phyloP scores from a whole-genome alignment of 2,113 vertebrate genomes.

The Morone saxatilis region DNA sequence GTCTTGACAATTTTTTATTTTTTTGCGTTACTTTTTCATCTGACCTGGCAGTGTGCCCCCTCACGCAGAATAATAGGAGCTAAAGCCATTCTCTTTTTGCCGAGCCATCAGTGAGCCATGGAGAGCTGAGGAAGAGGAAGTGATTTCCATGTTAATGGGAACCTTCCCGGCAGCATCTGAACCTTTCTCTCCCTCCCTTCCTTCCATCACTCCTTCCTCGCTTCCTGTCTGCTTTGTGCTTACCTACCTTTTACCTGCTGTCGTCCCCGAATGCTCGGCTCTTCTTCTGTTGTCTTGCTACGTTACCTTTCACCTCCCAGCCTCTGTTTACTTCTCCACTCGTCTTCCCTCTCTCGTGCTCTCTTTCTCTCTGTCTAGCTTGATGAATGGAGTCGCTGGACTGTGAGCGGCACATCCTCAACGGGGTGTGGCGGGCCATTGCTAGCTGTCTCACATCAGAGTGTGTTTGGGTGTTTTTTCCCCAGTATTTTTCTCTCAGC shows the following conservation, averaged over 20 bases:
- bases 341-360: slow-evolving; percentile 28
- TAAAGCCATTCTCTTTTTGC: slow-evolving; percentile 82
- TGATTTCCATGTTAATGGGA: slow-evolving; percentile 87
- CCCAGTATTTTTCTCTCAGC: slow-evolving; percentile 20
- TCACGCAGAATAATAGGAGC: slow-evolving; percentile 84
- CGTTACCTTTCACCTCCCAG: slow-evolving; percentile 71
- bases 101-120: slow-evolving; percentile 79
- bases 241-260: slow-evolving; percentile 49
- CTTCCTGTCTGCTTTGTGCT: slow-evolving; percentile 47
- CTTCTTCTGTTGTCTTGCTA: slow-evolving; percentile 52
- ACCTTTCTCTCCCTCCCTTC: slow-evolving; percentile 18
- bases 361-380: slow-evolving; percentile 65
- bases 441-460: slow-evolving; percentile 59
- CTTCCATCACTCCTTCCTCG: slow-evolving; percentile 33
- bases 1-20: slow-evolving; percentile 60
- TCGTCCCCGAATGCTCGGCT: slow-evolving; percentile 40
- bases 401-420: slow-evolving; percentile 75
- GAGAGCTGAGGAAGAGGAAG: slow-evolving; percentile 72
- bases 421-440: slow-evolving; percentile 67
- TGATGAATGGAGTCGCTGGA: slow-evolving; percentile 83
- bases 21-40: slow-evolving; percentile 75
- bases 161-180: slow-evolving; percentile 70
- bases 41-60: slow-evolving; percentile 80
- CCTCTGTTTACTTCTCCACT: slow-evolving; percentile 71
- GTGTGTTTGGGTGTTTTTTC: slow-evolving; percentile 36